These are phyloP conservation scores for Drosophila orosa DNA, from an alignment of 1,140 invertebrate genomes.

Conservation along the genomic window DNA sequence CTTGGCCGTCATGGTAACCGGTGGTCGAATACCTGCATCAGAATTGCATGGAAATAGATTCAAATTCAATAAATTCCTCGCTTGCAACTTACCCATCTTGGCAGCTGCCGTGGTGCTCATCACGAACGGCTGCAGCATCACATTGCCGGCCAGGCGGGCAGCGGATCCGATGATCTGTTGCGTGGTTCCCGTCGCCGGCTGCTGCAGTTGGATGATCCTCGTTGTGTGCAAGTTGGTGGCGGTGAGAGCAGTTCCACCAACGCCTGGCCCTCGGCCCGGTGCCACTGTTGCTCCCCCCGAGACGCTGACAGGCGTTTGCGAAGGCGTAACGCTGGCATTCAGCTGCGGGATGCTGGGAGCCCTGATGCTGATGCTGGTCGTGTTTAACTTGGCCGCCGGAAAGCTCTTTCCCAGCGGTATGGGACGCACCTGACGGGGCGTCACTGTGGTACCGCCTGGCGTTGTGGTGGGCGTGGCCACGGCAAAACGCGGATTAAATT, in stretches of 20 bases:
- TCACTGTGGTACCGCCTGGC: slow-evolving; percentile 68
- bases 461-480: slow-evolving; percentile 73
- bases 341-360: slow-evolving; percentile 77
- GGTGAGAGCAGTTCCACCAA: slow-evolving; percentile 52
- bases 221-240: slow-evolving; percentile 73
- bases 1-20: slow-evolving; percentile 79
- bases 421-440: slow-evolving; percentile 69
- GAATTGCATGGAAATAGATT: background rate
- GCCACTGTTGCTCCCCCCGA: slow-evolving; percentile 60
- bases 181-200: slow-evolving; percentile 63
- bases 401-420: slow-evolving; percentile 78
- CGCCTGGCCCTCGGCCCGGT: slow-evolving; percentile 51
- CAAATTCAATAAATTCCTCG: too few species aligned
- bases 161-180: slow-evolving; percentile 77
- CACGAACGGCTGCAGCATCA: slow-evolving; percentile 81
- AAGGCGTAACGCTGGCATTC: slow-evolving; percentile 47
- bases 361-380: slow-evolving; percentile 80
- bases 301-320: slow-evolving; percentile 61
- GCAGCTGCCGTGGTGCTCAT: slow-evolving; percentile 72
- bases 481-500: slow-evolving; percentile 81
- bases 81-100: slow-evolving; percentile 69
- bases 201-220: slow-evolving; percentile 82
- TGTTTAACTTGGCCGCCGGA: slow-evolving; percentile 72
- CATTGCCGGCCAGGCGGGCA: slow-evolving; percentile 70
- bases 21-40: slow-evolving; percentile 64